These are phyloP conservation scores for Urophycis tenuis DNA, from an alignment of 2,797 vertebrate genomes.

Conservation along the genomic window DNA sequence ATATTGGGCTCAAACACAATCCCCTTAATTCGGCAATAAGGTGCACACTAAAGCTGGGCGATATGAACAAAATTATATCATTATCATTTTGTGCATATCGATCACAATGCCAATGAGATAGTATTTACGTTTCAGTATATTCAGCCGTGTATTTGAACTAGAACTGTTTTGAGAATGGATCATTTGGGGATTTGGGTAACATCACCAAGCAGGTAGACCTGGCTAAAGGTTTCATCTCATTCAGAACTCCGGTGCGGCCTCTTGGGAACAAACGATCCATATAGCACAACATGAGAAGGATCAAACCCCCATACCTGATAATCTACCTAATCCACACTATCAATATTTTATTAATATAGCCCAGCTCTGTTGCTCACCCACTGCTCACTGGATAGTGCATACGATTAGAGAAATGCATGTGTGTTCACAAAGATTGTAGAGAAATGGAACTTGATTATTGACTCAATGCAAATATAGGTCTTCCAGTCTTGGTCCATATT, in stretches of 20 bases:
- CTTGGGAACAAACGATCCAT: neutral
- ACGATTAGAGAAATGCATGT: constrained; percentile 7
- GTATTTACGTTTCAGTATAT: neutral
- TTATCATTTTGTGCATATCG: neutral
- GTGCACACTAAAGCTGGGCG: neutral
- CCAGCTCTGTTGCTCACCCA: neutral
- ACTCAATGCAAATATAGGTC: neutral
- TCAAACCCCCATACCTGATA: neutral
- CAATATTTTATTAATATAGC: neutral
- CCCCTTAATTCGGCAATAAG: neutral
- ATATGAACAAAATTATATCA: neutral
- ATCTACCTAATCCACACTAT: neutral
- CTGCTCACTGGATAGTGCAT: neutral
- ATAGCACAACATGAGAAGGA: neutral
- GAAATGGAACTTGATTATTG: neutral
- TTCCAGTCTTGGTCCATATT: neutral
- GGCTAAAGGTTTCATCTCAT: neutral
- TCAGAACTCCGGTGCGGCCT: neutral
- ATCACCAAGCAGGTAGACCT: neutral
- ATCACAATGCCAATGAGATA: neutral
- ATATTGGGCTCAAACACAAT: constrained; percentile 27
- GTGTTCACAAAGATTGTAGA: neutral
- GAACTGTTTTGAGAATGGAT: constrained; percentile 25
- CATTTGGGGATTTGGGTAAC: neutral
- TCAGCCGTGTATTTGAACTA: constrained; percentile 23